Evolutionary conservation across 2,888 invertebrate genomes (phyloP).

Genomic region (Steromphala cineraria): DNA sequence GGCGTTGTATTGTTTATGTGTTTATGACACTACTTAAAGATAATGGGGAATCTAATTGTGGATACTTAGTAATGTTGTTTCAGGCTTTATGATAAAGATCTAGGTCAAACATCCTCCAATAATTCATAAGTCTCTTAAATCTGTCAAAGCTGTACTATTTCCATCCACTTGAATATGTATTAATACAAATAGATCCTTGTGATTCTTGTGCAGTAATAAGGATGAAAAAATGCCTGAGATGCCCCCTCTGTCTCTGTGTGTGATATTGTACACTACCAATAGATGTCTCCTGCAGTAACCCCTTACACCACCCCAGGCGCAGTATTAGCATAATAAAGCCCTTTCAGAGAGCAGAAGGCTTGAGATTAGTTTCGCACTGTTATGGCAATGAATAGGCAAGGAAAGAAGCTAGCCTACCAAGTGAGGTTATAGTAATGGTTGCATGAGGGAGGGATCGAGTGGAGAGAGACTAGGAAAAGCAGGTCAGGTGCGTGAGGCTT

Average conservation of each 20-base stretch:
- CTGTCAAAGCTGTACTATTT: no score
- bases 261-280: background rate
- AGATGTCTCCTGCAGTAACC: background rate
- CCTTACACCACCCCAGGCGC: background rate
- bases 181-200: no score
- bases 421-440: background rate
- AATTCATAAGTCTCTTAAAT: no score
- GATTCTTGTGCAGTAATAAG: no score
- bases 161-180: no score
- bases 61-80: no score
- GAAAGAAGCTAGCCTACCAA: background rate
- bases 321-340: conserved; percentile 19
- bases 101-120: no score
- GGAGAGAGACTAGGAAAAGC: background rate
- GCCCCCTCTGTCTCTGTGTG: background rate
- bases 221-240: background rate
- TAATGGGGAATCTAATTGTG: no score
- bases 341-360: conserved; percentile 19
- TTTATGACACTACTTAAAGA: no score
- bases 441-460: background rate
- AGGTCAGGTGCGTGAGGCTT: conserved; percentile 10
- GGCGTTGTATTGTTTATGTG: no score
- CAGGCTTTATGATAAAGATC: no score
- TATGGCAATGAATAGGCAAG: conserved; percentile 17
- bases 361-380: conserved; percentile 16